These are phyloP conservation scores for Halcyon smyrnensis DNA, from an alignment of 2,797 vertebrate species.

Conservation along the genomic window DNA sequence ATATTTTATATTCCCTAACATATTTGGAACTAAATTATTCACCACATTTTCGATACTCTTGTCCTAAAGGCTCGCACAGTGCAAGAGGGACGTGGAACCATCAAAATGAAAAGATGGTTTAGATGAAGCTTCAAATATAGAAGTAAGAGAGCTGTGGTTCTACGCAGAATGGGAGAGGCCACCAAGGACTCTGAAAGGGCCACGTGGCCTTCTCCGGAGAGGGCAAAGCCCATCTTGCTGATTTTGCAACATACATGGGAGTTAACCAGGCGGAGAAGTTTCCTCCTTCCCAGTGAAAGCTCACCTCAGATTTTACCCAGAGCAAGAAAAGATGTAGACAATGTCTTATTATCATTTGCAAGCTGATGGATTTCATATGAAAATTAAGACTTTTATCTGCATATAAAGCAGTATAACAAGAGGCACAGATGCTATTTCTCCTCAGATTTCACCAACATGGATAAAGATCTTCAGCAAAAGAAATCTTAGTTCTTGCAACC, in stretches of 20 bases:
- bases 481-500: neutral
- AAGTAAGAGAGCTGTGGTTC: neutral
- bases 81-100: neutral
- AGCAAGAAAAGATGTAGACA: neutral
- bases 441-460: neutral
- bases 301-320: neutral
- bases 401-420: neutral
- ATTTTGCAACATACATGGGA: neutral
- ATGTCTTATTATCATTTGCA: neutral
- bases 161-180: neutral
- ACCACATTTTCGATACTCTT: neutral
- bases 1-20: slow-evolving; percentile 36
- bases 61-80: neutral
- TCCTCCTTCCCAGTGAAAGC: neutral
- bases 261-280: neutral
- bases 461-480: neutral
- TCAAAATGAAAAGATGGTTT: neutral
- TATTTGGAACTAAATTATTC: slow-evolving; percentile 1
- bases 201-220: neutral
- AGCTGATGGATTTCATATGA: neutral
- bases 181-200: neutral
- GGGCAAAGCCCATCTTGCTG: neutral
- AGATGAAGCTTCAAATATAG: neutral
- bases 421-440: neutral
- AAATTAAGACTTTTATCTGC: neutral